phyloP scores from a whole-genome alignment of 1,140 invertebrate genomes.

The Musca vetustissima region DNA sequence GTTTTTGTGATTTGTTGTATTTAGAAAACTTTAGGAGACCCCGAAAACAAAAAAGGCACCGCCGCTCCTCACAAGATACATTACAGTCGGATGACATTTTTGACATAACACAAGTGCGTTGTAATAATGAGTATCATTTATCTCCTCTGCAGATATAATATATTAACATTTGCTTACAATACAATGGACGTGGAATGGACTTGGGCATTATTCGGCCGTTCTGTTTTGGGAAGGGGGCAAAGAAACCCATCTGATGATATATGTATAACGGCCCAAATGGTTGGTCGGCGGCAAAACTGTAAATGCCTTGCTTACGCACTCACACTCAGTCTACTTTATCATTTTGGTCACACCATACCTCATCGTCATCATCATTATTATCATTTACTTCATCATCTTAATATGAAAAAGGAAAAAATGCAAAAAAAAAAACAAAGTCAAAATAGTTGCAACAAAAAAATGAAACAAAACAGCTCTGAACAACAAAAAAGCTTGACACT shows the following conservation, averaged over 20 bases:
- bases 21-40: background rate
- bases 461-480: no score
- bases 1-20: background rate
- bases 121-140: conserved; percentile 22
- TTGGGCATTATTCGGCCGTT: background rate
- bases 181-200: background rate
- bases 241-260: no score
- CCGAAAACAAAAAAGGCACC: background rate
- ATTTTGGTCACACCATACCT: conserved; percentile 1
- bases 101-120: conserved; percentile 26
- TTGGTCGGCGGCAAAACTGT: no score
- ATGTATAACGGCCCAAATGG: background rate
- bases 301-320: conserved; percentile 1
- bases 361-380: background rate
- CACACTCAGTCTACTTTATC: conserved; percentile 6
- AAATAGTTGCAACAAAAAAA: conserved; percentile 1
- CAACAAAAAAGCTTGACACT: conserved; percentile 40
- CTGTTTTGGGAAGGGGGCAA: no score
- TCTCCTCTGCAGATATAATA: conserved; percentile 21
- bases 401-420: background rate
- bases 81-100: conserved; percentile 25
- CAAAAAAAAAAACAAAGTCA: background rate
- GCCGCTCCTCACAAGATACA: conserved; percentile 11
- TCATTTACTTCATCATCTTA: background rate
- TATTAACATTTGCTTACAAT: conserved; percentile 3